Conservation (phyloP, 2,888 invertebrate species). For the Nemotelus nigrinus region DNA sequence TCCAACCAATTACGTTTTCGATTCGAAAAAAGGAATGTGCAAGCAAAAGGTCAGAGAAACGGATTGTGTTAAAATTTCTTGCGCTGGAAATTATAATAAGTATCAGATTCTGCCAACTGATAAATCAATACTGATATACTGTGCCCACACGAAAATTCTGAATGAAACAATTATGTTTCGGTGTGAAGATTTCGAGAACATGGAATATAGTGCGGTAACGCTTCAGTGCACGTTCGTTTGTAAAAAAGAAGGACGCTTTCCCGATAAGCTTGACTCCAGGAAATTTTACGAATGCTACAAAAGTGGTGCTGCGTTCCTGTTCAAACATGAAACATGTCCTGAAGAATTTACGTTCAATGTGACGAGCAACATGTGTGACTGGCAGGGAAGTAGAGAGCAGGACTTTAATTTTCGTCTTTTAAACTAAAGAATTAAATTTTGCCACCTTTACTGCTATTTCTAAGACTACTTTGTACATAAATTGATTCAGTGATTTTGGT, state of each 20-base stretch:
- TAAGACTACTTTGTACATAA: too few relatives aligned
- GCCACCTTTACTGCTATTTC: too few relatives aligned
- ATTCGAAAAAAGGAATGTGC: conserved; percentile 36
- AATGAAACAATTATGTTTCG: conserved; percentile 31
- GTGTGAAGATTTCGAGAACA: conserved; percentile 36
- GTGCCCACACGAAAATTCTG: conserved; percentile 12
- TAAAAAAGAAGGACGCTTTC: conserved; percentile 41
- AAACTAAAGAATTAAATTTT: too few relatives aligned
- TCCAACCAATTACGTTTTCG: conserved; percentile 44
- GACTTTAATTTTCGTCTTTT: too few relatives aligned
- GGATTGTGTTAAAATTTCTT: conserved; percentile 26
- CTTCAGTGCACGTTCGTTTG: conserved; percentile 43
- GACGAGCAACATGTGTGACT: too few relatives aligned
- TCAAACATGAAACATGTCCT: background rate
- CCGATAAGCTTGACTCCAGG: conserved; percentile 35
- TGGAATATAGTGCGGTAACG: conserved; percentile 33
- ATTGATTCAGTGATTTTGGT: too few relatives aligned
- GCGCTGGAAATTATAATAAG: background rate
- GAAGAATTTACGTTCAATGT: too few relatives aligned
- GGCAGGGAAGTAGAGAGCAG: too few relatives aligned
- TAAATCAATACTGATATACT: conserved; percentile 33
- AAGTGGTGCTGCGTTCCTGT: background rate
- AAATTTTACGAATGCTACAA: conserved; percentile 47
- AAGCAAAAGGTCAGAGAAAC: background rate
- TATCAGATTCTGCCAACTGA: conserved; percentile 20